Base-by-base conservation (phyloP, 1,140 invertebrate genomes). In the Neodiprion virginianus region DNA sequence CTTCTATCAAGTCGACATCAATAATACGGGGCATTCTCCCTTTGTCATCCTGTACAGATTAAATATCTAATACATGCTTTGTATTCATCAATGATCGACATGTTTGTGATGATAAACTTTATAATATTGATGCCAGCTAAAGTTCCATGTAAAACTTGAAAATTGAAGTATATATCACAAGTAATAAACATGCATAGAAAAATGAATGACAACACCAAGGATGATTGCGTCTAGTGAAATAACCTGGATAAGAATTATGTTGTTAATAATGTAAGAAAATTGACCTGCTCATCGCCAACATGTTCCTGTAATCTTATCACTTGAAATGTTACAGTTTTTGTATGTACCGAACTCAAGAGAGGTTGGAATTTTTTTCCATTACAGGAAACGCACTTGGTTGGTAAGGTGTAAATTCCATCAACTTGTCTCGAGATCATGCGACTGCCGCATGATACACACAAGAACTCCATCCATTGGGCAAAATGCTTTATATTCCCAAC, bases 1-100 rank as follows among this genome's bases (percentile, higher is more conserved):
- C 95, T 79, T 94, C 92, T 40, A 92, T 91, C 28, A 99, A 87
- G 87, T 97, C 96, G 84, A 97, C 94, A 85, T 98, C 96, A 50
- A 98, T 88, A 75, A 93, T 94, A 80, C 94, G 88, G n/a, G 96
- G 96, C 78, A 97, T 93, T 76, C 94, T 90, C 23, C 95, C 96
- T 78, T 90, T 91, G 79, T 93, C 91, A 75, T 91, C 90, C 91
- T 93, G 78, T 73, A 88, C 85, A 72, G 50, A 84, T 48, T 69
- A 70, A 70, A 72, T 68, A 71, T 74, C 47, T 72, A n/a, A 65
- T 72, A 28, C 14, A 40, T 49, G 50, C 70, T 69, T 72, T 48
- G 40, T 23, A 68, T 48, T 71, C n/a, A 71, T 69, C 21, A 75
- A 70, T 50, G 72, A 40, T 68, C 28, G n/a, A 75, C 11, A 23